These are phyloP conservation scores for Trachelus stipa DNA, from an alignment of 2,888 invertebrate species.

Conservation along the genomic window DNA sequence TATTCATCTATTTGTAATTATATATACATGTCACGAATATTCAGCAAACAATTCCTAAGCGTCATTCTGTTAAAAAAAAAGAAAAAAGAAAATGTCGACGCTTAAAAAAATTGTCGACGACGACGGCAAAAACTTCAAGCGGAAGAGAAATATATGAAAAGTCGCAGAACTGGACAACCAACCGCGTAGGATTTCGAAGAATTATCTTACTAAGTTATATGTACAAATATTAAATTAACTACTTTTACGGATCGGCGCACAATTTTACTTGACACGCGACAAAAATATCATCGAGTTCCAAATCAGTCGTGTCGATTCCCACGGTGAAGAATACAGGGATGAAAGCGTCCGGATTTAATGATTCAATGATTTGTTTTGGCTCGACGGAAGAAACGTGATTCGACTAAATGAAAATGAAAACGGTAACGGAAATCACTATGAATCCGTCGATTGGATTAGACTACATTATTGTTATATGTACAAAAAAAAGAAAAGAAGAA, in stretches of 20 bases:
- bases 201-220: not conserved
- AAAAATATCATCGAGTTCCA: not conserved
- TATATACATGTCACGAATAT: conserved; percentile 29
- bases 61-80: conserved; percentile 43
- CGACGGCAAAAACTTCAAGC: conserved; percentile 17
- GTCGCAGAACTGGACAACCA: not conserved
- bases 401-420: not conserved
- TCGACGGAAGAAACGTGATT: not conserved
- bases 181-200: not conserved
- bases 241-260: not conserved
- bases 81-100: conserved; percentile 7
- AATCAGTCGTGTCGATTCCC: not conserved
- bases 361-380: not conserved
- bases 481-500: not conserved
- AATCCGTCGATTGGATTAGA: not conserved
- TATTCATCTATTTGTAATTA: conserved; percentile 9
- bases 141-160: not conserved
- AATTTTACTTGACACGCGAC: not conserved
- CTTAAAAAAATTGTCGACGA: conserved; percentile 23
- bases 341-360: not conserved
- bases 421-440: not conserved
- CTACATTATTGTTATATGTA: not conserved
- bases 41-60: conserved; percentile 50
- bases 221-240: not conserved
- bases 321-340: not conserved